Base-by-base conservation (phyloP, 1,140 invertebrate genomes). In the Calliopsis andreniformis region DNA sequence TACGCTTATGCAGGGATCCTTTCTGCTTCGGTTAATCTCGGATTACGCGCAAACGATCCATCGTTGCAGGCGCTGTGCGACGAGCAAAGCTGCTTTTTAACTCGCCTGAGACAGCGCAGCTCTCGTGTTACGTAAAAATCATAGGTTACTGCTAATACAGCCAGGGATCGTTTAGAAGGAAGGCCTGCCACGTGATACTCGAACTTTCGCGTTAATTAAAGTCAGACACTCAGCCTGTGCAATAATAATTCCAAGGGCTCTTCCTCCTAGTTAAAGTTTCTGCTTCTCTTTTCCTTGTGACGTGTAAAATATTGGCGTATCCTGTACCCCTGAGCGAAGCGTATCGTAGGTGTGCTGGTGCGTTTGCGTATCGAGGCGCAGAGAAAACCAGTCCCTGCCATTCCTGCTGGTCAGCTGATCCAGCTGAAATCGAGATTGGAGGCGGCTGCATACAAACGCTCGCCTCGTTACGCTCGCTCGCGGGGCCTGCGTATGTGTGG, bases 1-100 rank as follows among this genome's bases (percentile, higher is more conserved):
- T 42, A 20, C 32, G 56, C 39, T 59, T 59, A 59, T 39, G 18
- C 32, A n/a, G n/a, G 20, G 35, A 39, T 10, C 14, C 32, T 35
- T 59, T 59, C 56, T 39, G 56, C n/a, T 32, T 39, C 56, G 56
- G n/a, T 59, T 59, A 20, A 59, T 59, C 56, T 59, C 56, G 28
- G n/a, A 23, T 59, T 59, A 59, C 56, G 32, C 30, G 55, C 35
- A 58, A 58, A 58, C 55, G 55, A 58, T 58, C 32, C 55, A 30
- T 42, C 53, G 18, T 12, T n/a, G 55, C 25, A 55, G 51, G 25
- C 16, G 23, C 30, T 12, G 7, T 20, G 7, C 32, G 56, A 3
- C 32, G 28, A n/a, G n/a, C 28, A 30, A 59, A 5, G 8, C 32
- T n/a, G 30, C n/a, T 39, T 39, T 39, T 59, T 35, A 3, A 58